These are phyloP conservation scores for Tineola bisselliella DNA, from an alignment of 2,888 invertebrate genomes.

Conservation along the genomic window DNA sequence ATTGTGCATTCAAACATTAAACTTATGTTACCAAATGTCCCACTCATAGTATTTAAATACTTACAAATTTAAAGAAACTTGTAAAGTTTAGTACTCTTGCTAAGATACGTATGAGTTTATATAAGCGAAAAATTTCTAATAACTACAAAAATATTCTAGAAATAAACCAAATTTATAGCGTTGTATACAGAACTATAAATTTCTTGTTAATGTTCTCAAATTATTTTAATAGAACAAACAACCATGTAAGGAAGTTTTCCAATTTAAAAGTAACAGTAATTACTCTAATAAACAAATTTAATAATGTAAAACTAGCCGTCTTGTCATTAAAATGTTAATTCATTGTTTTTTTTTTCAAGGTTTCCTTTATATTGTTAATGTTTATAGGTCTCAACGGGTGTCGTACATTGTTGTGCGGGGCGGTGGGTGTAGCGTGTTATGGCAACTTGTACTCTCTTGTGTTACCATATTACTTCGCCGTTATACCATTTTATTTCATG, in stretches of 20 bases:
- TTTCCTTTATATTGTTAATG: neutral
- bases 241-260: neutral
- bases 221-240: neutral
- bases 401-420: slow-evolving; percentile 10
- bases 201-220: slow-evolving; percentile 7
- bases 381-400: slow-evolving; percentile 12
- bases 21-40: neutral
- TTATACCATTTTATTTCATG: slow-evolving; percentile 5
- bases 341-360: slow-evolving; percentile 8
- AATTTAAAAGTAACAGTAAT: slow-evolving; percentile 4
- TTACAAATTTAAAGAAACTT: too few species aligned
- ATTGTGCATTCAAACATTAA: slow-evolving; percentile 20
- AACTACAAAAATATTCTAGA: neutral
- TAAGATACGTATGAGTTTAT: too few species aligned
- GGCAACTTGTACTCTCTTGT: slow-evolving; percentile 3
- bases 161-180: neutral
- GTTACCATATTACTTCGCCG: neutral
- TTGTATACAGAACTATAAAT: neutral
- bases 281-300: slow-evolving; percentile 9
- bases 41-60: neutral
- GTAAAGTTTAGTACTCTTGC: too few species aligned
- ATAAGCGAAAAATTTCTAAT: too few species aligned
- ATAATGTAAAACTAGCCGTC: slow-evolving; percentile 6
- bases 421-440: slow-evolving; percentile 9
- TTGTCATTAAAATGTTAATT: neutral